A percentile compares a stretch with the other conserved stretches of the same genome.
Evolutionary conservation across 2,113 vertebrate species (phyloP).

Genomic region (Oryzias javanicus): DNA sequence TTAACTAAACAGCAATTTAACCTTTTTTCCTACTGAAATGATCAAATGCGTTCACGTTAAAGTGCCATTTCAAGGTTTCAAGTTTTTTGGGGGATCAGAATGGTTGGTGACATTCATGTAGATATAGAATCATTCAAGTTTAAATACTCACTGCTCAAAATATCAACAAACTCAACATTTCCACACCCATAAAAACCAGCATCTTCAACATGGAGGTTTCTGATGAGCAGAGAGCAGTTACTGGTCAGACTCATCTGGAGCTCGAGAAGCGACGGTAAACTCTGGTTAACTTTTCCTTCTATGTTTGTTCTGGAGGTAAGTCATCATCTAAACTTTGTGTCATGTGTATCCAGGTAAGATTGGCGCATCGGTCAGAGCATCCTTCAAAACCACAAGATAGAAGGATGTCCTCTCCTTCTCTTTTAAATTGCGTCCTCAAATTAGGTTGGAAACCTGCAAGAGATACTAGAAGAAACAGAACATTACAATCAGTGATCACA

Average conservation of each 20-base stretch:
- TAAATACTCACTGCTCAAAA: conserved; percentile 28
- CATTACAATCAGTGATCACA: too few relatives aligned
- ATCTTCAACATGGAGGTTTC: conserved; percentile 5
- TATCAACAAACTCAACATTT: accelerated
- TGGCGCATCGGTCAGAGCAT: neutral
- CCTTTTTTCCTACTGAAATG: too few relatives aligned
- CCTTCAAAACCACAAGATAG: neutral
- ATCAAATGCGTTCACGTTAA: too few relatives aligned
- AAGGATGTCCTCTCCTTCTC: neutral
- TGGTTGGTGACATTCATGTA: too few relatives aligned
- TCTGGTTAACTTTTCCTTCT: accelerated
- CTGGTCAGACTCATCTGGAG: neutral
- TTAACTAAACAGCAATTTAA: too few relatives aligned
- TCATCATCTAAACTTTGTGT: accelerated
- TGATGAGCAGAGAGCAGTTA: conserved; percentile 30
- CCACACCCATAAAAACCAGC: neutral
- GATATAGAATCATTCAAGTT: too few relatives aligned
- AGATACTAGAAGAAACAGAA: too few relatives aligned
- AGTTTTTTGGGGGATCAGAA: too few relatives aligned
- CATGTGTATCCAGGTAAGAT: accelerated
- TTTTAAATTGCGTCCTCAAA: too few relatives aligned
- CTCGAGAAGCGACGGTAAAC: neutral
- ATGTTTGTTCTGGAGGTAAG: accelerated
- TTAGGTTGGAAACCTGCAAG: too few relatives aligned
- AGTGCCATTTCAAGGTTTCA: too few relatives aligned